Conservation (phyloP, 2,113 vertebrate genomes). For the Peromyscus leucopus region DNA sequence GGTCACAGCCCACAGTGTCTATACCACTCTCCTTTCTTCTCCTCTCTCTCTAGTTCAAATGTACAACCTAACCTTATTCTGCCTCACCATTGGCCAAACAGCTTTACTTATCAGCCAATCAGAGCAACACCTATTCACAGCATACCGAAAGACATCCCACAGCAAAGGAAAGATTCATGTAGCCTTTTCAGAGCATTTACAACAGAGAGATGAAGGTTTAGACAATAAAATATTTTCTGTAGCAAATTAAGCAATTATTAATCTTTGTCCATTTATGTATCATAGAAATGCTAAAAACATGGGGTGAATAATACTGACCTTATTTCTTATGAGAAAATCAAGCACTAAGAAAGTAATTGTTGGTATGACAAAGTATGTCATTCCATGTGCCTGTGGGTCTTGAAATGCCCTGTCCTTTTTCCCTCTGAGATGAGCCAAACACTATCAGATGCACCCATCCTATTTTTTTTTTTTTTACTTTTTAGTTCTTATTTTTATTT, state of each 20-base stretch:
- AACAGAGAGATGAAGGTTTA: neutral
- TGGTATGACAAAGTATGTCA: neutral
- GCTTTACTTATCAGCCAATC: too few species aligned
- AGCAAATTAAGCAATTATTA: neutral
- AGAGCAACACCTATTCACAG: too few species aligned
- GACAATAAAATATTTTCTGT: neutral
- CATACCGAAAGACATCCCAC: too few species aligned
- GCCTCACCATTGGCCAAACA: too few species aligned
- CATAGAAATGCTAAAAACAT: neutral
- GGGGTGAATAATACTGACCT: neutral
- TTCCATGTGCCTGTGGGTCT: neutral
- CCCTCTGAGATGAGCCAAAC: neutral
- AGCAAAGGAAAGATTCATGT: neutral
- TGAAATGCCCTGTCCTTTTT: neutral
- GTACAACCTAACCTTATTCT: too few species aligned
- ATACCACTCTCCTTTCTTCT: too few species aligned
- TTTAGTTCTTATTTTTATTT: too few species aligned
- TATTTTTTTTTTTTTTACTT: neutral
- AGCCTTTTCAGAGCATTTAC: neutral
- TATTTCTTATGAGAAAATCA: slow-evolving; percentile 17
- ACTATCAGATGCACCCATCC: neutral
- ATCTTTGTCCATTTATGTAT: neutral
- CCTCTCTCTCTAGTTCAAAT: too few species aligned
- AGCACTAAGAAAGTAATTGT: neutral
- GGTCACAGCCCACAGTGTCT: too few species aligned